These are phyloP conservation scores for Zaprionus ghesquierei DNA, from an alignment of 1,140 invertebrate genomes.

Conservation along the genomic window DNA sequence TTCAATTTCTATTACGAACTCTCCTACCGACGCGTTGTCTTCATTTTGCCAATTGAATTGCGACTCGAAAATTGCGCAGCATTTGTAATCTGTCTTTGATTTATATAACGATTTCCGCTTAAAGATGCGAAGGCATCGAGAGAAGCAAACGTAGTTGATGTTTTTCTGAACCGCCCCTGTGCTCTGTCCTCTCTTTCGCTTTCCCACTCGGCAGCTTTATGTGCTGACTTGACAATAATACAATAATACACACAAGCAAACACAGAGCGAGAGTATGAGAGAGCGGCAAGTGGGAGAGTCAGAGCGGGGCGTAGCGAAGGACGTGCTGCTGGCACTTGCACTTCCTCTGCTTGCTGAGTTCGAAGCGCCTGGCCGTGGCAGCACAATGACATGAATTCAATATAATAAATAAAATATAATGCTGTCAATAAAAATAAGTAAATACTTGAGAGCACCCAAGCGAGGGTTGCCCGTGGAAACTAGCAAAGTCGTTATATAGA, in stretches of 20 bases:
- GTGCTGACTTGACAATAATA: constrained; percentile 79
- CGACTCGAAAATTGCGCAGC: constrained; percentile 71
- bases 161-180: constrained; percentile 8
- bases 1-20: background rate
- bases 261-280: constrained; percentile 21
- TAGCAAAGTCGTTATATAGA: too few relatives aligned
- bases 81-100: constrained; percentile 81
- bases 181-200: background rate
- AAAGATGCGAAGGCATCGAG: constrained; percentile 42
- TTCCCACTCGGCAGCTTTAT: constrained; percentile 50
- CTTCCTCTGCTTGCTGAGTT: background rate
- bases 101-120: constrained; percentile 80
- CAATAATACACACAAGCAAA: constrained; percentile 57
- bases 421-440: constrained; percentile 82
- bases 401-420: constrained; percentile 82
- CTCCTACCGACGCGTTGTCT: background rate
- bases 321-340: constrained; percentile 46
- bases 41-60: background rate
- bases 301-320: background rate
- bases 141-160: constrained; percentile 26
- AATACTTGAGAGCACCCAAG: constrained; percentile 44
- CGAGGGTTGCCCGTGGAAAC: constrained; percentile 31
- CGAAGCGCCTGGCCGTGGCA: constrained; percentile 62
- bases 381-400: constrained; percentile 80
- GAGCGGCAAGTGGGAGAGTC: constrained; percentile 6